phyloP scores from a whole-genome alignment of 1,140 invertebrate species.

The Glossosoma conforme region DNA sequence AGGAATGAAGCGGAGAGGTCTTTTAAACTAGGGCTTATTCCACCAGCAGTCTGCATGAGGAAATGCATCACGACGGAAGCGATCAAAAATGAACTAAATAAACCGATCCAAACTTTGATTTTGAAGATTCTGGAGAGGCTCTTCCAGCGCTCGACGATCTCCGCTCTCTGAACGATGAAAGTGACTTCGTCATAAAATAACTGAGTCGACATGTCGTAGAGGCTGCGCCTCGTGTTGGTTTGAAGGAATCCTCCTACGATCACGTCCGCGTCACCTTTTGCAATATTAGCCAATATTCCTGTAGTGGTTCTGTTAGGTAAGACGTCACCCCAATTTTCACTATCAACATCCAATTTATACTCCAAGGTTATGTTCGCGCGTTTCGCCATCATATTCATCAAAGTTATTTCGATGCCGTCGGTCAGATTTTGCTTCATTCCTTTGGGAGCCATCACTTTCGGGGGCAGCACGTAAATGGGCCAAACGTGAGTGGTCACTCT shows the following conservation, averaged over 20 bases:
- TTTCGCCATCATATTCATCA: constrained; percentile 27
- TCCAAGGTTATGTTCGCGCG: constrained; percentile 20
- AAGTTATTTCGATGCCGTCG: constrained; percentile 28
- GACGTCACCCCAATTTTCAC: constrained; percentile 20
- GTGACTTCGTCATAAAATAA: constrained; percentile 21
- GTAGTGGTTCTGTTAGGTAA: constrained; percentile 25
- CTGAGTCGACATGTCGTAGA: constrained; percentile 17
- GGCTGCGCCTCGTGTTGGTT: constrained; percentile 5
- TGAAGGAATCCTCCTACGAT: constrained; percentile 21
- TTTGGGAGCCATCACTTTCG: background rate
- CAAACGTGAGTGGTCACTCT: constrained; percentile 25
- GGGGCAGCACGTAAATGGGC: constrained; percentile 26
- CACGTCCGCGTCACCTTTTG: constrained; percentile 14
- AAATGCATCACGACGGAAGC: constrained; percentile 17
- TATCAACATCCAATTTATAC: constrained; percentile 13
- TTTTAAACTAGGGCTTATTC: constrained; percentile 14
- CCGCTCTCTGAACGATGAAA: constrained; percentile 26
- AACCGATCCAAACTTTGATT: constrained; percentile 8
- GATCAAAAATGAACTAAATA: constrained; percentile 7
- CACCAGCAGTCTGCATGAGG: background rate
- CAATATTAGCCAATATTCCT: constrained; percentile 13
- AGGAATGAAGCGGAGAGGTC: constrained; percentile 12
- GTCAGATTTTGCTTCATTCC: background rate
- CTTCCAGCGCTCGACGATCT: constrained; percentile 6
- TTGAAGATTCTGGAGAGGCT: constrained; percentile 13